A percentile compares a stretch with the other conserved stretches of the same genome.
Conservation (phyloP, 2,888 invertebrate species). For the Drosophila meridiana region DNA sequence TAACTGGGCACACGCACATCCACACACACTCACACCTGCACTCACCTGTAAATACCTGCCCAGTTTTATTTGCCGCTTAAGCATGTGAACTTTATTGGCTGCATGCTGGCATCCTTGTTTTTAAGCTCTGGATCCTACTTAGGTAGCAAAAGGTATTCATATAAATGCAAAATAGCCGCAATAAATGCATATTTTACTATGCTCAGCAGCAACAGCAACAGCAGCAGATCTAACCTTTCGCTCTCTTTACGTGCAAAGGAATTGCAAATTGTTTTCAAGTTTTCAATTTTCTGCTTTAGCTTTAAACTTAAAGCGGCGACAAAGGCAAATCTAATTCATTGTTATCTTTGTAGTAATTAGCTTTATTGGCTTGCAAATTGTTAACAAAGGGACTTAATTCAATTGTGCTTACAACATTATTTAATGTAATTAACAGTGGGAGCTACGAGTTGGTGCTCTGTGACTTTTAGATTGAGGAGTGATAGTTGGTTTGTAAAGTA, state of each 20-base stretch:
- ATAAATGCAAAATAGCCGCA: conserved; percentile 71
- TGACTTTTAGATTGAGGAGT: not conserved
- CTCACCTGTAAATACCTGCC: conserved; percentile 7
- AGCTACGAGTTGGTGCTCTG: not conserved
- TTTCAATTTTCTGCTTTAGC: not conserved
- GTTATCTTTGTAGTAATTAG: not conserved
- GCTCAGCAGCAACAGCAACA: conserved; percentile 6
- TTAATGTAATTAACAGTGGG: not conserved
- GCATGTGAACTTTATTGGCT: conserved; percentile 56
- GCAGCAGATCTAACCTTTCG: not conserved
- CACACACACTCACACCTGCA: conserved; percentile 1
- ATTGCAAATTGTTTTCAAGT: conserved; percentile 18
- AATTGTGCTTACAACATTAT: not conserved
- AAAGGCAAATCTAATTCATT: not conserved
- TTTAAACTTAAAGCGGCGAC: not conserved
- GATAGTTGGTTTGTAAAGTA: not conserved
- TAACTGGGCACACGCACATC: conserved; percentile 22
- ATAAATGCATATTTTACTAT: conserved; percentile 64
- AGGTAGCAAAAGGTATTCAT: conserved; percentile 53
- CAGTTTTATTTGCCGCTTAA: conserved; percentile 24
- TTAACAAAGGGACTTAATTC: not conserved
- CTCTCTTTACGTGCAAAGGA: conserved; percentile 11
- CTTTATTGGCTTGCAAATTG: not conserved
- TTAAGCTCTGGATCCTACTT: conserved; percentile 10
- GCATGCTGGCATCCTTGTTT: conserved; percentile 59